These are phyloP conservation scores for Xiphorhynchus elegans DNA, from an alignment of 2,113 vertebrate genomes.

Conservation along the genomic window DNA sequence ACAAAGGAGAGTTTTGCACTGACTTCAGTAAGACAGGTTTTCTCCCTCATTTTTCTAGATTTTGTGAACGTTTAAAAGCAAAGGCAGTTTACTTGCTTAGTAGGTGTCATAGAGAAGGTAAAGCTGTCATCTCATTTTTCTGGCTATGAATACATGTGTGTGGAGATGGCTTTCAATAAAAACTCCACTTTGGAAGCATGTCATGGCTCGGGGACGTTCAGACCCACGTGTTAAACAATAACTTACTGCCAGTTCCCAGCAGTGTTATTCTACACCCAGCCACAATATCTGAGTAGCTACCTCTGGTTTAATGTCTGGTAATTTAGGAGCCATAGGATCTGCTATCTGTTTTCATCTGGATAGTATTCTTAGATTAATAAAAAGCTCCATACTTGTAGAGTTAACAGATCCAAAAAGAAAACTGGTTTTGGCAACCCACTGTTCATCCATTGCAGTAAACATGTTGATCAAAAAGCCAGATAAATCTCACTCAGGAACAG, in stretches of 20 bases:
- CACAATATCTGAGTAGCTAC: background rate
- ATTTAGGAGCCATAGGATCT: background rate
- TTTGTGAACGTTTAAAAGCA: background rate
- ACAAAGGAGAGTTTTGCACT: background rate
- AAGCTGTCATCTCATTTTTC: background rate
- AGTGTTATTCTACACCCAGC: background rate
- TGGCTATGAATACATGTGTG: background rate
- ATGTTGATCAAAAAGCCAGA: conserved; percentile 14
- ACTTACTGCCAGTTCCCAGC: background rate
- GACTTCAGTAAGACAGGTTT: background rate
- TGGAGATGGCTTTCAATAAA: background rate
- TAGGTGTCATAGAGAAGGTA: background rate
- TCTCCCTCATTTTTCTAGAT: background rate
- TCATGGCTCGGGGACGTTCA: background rate
- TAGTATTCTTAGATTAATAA: conserved; percentile 10
- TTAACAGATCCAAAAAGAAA: background rate
- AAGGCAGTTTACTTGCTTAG: background rate
- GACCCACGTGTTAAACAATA: background rate
- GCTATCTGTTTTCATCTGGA: background rate
- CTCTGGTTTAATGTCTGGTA: background rate
- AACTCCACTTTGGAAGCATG: background rate
- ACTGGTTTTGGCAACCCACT: background rate
- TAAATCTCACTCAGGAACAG: background rate
- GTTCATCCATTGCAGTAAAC: background rate
- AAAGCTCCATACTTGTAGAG: background rate